Base-by-base conservation (phyloP, 1,140 invertebrate genomes). In the Vollenhovia emeryi region DNA sequence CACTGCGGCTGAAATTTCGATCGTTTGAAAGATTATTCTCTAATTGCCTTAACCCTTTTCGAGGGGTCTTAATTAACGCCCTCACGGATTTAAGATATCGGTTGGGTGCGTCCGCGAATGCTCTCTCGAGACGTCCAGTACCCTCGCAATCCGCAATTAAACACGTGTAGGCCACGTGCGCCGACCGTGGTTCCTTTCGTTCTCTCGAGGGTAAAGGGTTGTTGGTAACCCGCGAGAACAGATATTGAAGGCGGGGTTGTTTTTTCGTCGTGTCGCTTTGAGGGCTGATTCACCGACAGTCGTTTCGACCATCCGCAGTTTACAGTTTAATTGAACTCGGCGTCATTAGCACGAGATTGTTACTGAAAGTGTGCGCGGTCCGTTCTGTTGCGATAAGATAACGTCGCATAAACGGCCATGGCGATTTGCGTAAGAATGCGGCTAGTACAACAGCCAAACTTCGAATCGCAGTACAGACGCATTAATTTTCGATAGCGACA, bases 121-220 rank as follows among this genome's bases (percentile, higher is more conserved):
- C 55, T 73, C 50, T 68, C 76, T 68, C 45, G 48, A 55, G 60
- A 33, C 18, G n/a, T 33, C 15, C 62, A 21, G 52, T 60, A 59
- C 79, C 45, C 73, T 48, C 60, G 64, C 18, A 74, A 84, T 82
- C 27, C 62, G 68, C 52, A 84, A 90, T 91, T 90, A 89, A 84
- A 80, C 82, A 86, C 75, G 62, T 40, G 84, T 45, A 52, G 48
- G 85, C 13, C 87, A 88, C 89, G 87, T 85, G 87, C 45, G 66
- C 27, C 9, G 57, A 36, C 36, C 55, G 13, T 13, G 40, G 4
- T 30, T 62, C 21, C 30, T 52, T 24, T 64, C 57, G 52, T 27
- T 60, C 75, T 76, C n/a, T 79, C 13, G 30, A 50, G 75, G 60
- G 6, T 66, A 48, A 55, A 57, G 76, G 48, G 73, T 55, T 36